Evolutionary conservation across 2,797 vertebrate species (phyloP).

Genomic region (Oceanodroma leucorhoa): DNA sequence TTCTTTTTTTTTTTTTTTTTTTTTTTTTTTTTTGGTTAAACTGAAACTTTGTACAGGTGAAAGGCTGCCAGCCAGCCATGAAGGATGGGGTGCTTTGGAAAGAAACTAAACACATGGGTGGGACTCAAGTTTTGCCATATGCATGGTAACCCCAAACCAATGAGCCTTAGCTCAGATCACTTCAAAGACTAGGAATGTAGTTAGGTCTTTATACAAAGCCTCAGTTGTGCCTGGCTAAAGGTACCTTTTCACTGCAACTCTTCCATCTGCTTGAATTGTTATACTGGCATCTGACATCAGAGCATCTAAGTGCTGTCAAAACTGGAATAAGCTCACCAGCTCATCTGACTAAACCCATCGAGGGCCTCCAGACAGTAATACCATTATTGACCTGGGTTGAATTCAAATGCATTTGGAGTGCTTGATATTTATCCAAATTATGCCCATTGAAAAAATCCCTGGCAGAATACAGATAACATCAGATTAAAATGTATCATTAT

Average conservation of each 20-base stretch:
- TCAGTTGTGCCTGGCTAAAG: background rate
- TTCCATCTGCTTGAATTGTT: background rate
- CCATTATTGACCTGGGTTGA: constrained; percentile 67
- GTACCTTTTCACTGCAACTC: background rate
- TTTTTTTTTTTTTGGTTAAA: background rate
- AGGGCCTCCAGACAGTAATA: constrained; percentile 61
- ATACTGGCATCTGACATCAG: constrained; percentile 12
- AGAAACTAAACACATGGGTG: background rate
- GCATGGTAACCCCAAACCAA: background rate
- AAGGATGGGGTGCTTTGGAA: background rate
- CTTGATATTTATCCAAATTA: constrained; percentile 70
- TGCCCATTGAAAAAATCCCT: constrained; percentile 63
- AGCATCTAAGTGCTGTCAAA: constrained; percentile 41
- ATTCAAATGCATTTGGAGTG: constrained; percentile 67
- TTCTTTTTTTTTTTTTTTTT: background rate
- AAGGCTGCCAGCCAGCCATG: background rate
- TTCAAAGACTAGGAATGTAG: background rate
- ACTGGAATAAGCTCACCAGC: constrained; percentile 44
- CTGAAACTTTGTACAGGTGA: background rate
- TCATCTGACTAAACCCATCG: constrained; percentile 44
- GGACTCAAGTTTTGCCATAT: background rate
- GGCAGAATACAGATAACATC: constrained; percentile 67
- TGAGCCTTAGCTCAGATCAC: background rate
- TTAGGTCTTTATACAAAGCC: background rate
- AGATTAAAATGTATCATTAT: constrained; percentile 65